phyloP scores from a whole-genome alignment of 2,797 vertebrate genomes.

The Gouania willdenowi region DNA sequence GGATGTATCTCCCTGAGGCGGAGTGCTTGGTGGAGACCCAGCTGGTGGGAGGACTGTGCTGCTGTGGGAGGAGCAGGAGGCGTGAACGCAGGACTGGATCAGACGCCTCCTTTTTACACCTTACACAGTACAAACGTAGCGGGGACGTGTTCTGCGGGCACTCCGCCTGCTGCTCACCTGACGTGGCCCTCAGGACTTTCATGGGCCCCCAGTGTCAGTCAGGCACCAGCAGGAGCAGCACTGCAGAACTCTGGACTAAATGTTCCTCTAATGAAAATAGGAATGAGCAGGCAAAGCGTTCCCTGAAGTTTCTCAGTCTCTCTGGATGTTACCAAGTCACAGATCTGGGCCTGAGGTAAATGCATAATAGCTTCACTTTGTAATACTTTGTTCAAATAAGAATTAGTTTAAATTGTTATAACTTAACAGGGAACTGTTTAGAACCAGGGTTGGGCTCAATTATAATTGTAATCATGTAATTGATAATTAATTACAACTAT shows the following conservation, averaged over 20 bases:
- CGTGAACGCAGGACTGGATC: constrained; percentile 83
- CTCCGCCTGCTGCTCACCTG: constrained; percentile 84
- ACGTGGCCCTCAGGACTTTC: constrained; percentile 84
- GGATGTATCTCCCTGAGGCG: constrained; percentile 59
- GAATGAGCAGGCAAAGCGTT: constrained; percentile 78
- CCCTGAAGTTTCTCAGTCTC: constrained; percentile 91
- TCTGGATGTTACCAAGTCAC: constrained; percentile 97
- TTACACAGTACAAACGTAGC: constrained; percentile 79
- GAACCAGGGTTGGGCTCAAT: too few species aligned
- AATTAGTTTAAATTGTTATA: too few species aligned
- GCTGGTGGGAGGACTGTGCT: constrained; percentile 66
- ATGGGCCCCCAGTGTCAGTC: constrained; percentile 72
- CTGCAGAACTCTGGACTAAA: constrained; percentile 82
- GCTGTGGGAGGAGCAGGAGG: constrained; percentile 80
- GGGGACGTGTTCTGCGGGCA: constrained; percentile 85
- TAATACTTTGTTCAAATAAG: too few species aligned
- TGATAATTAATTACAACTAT: too few species aligned
- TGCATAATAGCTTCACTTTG: too few species aligned
- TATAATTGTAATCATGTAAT: too few species aligned
- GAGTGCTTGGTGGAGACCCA: constrained; percentile 75
- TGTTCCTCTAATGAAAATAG: constrained; percentile 69
- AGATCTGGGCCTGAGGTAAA: constrained; percentile 92
- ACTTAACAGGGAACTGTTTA: too few species aligned
- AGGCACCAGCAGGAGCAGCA: constrained; percentile 60
- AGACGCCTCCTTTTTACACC: constrained; percentile 77